phyloP scores from a whole-genome alignment of 1,140 invertebrate species.

The Leptopilina boulardi region DNA sequence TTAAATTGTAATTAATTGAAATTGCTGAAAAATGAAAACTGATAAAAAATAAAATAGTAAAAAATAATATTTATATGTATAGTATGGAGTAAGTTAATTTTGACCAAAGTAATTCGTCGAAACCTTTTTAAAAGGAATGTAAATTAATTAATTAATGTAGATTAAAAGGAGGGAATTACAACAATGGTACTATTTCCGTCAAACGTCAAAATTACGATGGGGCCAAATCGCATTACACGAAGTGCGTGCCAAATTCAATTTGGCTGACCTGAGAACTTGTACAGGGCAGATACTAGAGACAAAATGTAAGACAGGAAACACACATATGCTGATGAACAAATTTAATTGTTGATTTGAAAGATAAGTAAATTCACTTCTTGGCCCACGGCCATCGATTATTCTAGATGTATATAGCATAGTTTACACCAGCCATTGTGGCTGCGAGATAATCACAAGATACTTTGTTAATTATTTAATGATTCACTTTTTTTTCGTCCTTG shows the following conservation, averaged over 20 bases:
- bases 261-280: conserved; percentile 63
- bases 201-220: conserved; percentile 59
- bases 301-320: conserved; percentile 21
- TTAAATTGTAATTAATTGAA: no score
- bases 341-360: conserved; percentile 43
- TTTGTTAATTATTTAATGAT: no score
- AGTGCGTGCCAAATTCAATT: conserved; percentile 68
- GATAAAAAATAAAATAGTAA: no score
- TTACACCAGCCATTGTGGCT: neutral
- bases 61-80: no score
- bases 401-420: neutral
- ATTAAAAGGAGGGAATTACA: conserved; percentile 29
- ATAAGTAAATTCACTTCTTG: neutral
- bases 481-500: no score
- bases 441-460: no score
- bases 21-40: no score
- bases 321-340: conserved; percentile 33
- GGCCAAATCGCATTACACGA: conserved; percentile 53
- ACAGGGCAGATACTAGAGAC: conserved; percentile 20
- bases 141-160: conserved; percentile 34
- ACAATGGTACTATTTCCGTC: conserved; percentile 41
- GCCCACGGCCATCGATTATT: neutral
- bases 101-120: neutral
- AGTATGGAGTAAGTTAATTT: neutral
- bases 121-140: conserved; percentile 11